A percentile compares a stretch with the other conserved stretches of the same genome.
Evolutionary conservation across 2,113 vertebrate species (phyloP).

Genomic region (Myrmophylax atrothorax): DNA sequence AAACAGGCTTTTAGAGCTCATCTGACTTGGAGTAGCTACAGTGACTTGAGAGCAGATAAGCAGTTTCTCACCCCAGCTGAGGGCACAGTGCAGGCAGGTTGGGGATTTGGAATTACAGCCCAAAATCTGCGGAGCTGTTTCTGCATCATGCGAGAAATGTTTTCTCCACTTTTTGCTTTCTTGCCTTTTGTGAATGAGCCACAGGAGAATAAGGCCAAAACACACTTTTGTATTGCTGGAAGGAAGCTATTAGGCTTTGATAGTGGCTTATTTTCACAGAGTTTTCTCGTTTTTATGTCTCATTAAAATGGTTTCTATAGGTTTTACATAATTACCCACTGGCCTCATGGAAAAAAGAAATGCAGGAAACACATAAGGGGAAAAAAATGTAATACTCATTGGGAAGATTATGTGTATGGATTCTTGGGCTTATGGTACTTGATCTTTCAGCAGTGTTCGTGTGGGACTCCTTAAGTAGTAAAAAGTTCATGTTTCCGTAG

Average conservation of each 20-base stretch:
- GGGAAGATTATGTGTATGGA: not conserved
- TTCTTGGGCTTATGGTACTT: not conserved
- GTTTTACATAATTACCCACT: not conserved
- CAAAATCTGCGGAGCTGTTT: not conserved
- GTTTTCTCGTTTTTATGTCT: not conserved
- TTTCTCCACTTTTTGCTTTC: not conserved
- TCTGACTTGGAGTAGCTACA: not conserved
- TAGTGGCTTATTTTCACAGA: not conserved
- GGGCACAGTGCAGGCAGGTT: not conserved
- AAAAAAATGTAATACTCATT: not conserved
- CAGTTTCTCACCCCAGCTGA: not conserved
- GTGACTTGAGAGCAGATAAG: not conserved
- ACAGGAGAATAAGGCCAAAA: not conserved
- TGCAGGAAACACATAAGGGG: not conserved
- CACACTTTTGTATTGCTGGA: not conserved
- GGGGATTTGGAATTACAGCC: not conserved
- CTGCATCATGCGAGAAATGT: not conserved
- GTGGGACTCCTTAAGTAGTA: slow-evolving; percentile 2
- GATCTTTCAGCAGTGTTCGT: not conserved
- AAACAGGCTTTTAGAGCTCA: not conserved
- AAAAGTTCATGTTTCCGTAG: not conserved
- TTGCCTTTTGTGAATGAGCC: not conserved
- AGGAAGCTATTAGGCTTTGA: not conserved
- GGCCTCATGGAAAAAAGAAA: not conserved
- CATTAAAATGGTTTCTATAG: not conserved